Percentiles rank a stretch among this genome's conserved stretches.
Evolutionary conservation across 1,140 invertebrate genomes (phyloP).

Genomic region (Maniola jurtina): DNA sequence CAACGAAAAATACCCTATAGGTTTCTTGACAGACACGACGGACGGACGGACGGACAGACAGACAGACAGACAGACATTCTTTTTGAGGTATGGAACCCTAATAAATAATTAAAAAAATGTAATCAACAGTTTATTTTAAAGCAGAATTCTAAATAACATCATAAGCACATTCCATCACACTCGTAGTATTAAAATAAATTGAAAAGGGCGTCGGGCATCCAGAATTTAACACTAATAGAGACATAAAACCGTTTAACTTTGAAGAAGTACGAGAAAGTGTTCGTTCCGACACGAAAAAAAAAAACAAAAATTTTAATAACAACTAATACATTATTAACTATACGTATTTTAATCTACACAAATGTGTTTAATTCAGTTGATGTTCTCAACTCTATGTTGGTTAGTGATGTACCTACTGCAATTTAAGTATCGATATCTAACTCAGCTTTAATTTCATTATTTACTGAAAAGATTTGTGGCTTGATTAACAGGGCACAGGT

Average conservation of each 20-base stretch:
- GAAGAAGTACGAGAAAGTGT: slow-evolving; percentile 32
- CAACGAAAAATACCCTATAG: too few species aligned
- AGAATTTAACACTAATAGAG: slow-evolving; percentile 30
- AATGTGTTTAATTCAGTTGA: slow-evolving; percentile 60
- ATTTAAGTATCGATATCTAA: slow-evolving; percentile 19
- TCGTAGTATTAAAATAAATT: slow-evolving; percentile 29
- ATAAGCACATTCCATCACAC: slow-evolving; percentile 8
- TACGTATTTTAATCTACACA: slow-evolving; percentile 67
- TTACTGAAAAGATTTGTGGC: not conserved
- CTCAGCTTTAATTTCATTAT: too few species aligned
- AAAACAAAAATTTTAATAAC: slow-evolving; percentile 49
- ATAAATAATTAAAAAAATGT: too few species aligned
- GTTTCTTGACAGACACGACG: too few species aligned
- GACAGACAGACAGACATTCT: too few species aligned
- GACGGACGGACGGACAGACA: too few species aligned
- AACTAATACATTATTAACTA: slow-evolving; percentile 58
- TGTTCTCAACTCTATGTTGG: slow-evolving; percentile 39
- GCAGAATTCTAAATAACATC: slow-evolving; percentile 11
- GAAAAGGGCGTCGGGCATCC: slow-evolving; percentile 28
- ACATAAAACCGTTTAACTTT: slow-evolving; percentile 32
- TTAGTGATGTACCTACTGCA: slow-evolving; percentile 2
- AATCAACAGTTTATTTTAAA: too few species aligned
- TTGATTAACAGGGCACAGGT: too few species aligned
- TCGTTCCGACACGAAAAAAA: slow-evolving; percentile 28
- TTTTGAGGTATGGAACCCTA: too few species aligned